Percentiles rank a stretch among this genome's conserved stretches.
Conservation (phyloP, 1,140 invertebrate genomes). For the Drosophila pectinifera region DNA sequence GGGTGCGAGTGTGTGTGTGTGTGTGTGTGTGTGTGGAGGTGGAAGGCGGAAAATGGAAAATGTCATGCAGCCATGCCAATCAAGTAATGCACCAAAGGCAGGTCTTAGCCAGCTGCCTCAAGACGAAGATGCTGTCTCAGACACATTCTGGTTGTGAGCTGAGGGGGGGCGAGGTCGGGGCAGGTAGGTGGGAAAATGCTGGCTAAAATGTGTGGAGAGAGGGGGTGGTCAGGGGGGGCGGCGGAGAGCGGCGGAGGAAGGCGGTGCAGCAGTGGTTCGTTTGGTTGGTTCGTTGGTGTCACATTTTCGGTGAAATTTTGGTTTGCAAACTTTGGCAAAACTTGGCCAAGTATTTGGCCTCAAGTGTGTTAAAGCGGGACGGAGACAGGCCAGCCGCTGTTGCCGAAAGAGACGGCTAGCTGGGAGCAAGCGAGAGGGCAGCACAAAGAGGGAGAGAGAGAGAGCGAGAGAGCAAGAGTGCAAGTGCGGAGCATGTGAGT, state of each 20-base stretch:
- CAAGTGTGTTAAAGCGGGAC: conserved; percentile 64
- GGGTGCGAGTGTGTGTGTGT: background rate
- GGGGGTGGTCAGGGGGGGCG: background rate
- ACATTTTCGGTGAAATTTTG: conserved; percentile 83
- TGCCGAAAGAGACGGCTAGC: conserved; percentile 28
- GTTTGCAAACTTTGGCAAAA: conserved; percentile 83
- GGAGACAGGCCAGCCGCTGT: conserved; percentile 28
- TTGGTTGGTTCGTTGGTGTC: conserved; percentile 82
- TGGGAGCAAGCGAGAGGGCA: background rate
- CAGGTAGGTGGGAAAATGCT: conserved; percentile 1
- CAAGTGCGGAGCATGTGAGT: conserved; percentile 48
- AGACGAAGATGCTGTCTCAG: conserved; percentile 24
- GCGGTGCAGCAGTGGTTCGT: conserved; percentile 65
- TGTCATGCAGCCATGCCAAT: conserved; percentile 75
- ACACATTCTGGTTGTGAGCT: background rate
- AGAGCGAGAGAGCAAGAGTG: conserved; percentile 33
- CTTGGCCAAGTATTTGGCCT: conserved; percentile 82
- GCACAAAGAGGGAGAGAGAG: background rate
- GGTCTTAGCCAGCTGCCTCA: conserved; percentile 10
- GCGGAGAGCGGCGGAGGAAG: background rate
- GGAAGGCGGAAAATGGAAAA: conserved; percentile 38
- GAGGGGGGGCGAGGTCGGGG: background rate
- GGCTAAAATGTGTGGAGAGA: conserved; percentile 44
- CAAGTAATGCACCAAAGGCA: conserved; percentile 65
- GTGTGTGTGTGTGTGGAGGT: background rate